Evolutionary conservation across 2,113 vertebrate genomes (phyloP), one percentile per base, ranked within the genome.

Genomic region (Festucalex cinctus): DNA sequence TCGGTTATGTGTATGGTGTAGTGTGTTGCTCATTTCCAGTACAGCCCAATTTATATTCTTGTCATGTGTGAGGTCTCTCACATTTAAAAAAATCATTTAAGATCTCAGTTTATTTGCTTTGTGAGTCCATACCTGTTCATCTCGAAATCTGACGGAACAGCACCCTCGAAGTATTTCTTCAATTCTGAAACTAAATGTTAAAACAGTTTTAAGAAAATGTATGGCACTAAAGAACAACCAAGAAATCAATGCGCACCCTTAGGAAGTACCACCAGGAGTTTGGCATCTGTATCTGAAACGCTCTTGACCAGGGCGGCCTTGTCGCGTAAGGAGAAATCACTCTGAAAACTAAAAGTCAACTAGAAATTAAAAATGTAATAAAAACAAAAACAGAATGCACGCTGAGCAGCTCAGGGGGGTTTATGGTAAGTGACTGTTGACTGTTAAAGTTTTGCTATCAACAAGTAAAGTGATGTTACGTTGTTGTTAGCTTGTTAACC

Each of bases 151-250:
- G 91, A 86, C 73, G 76, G 86, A 71, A 74, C 82, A 54, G 85
- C 82, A 82, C 87, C 90, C 86, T 99, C 95, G 90, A 99, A 99
- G 77, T 94, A 88, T 88, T 96, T 95, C 91, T 94, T 96, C 85
- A 98, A 90, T 86, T 98, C 96, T 93, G 96, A 95, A 92, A 99
- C 96, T 98, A 83, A 70, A 66, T 16, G 37, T 39, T 39, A 36
- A 68, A 36, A 74, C 20, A 66, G 49, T 58, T 66, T 6, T 9
- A 22, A 26, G 19, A 63, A 22, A 63, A 39, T 44, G n/a, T 13
- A 9, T 12, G 4, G 6, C 8, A 26, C 12, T 12, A 24, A 36
- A 37, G 12, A 22, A 51, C 10, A 65, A 35, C 12, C 13, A 35
- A 57, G 6, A 22, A 65, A 53, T 1, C 24, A 43, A 53, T 53